Evolutionary conservation across 2,888 invertebrate genomes (phyloP).

Genomic region (Keiferia lycopersicella): DNA sequence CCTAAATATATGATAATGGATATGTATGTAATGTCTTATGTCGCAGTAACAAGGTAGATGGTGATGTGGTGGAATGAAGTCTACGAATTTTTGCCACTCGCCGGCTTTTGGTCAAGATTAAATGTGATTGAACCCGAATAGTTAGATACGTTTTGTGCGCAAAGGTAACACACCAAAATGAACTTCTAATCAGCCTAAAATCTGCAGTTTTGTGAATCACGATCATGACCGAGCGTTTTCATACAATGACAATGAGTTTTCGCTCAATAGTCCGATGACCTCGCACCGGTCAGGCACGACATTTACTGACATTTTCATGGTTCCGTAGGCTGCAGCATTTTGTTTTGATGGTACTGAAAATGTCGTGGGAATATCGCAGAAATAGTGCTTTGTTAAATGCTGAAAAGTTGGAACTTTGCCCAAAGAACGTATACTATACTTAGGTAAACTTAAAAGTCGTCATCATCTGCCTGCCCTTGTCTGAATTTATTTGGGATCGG

Average conservation of each 20-base stretch:
- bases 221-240: not conserved
- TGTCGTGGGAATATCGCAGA: not conserved
- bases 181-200: not conserved
- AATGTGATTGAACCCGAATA: too few species aligned
- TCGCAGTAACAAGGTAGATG: too few species aligned
- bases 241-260: not conserved
- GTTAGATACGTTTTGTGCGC: too few species aligned
- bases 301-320: conserved; percentile 1
- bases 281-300: not conserved
- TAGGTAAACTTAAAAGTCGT: too few species aligned
- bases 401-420: not conserved
- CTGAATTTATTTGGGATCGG: too few species aligned
- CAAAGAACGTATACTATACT: too few species aligned
- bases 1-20: too few species aligned
- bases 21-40: too few species aligned
- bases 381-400: not conserved
- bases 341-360: not conserved
- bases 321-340: conserved; percentile 4
- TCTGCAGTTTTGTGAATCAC: not conserved
- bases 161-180: not conserved
- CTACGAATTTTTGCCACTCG: too few species aligned
- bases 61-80: too few species aligned
- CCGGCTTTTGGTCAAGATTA: too few species aligned
- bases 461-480: too few species aligned
- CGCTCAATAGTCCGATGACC: conserved; percentile 4